Evolutionary conservation across 2,888 invertebrate genomes (phyloP), one percentile per base, ranked within the genome.

Genomic region (Acanthopleura granulata): DNA sequence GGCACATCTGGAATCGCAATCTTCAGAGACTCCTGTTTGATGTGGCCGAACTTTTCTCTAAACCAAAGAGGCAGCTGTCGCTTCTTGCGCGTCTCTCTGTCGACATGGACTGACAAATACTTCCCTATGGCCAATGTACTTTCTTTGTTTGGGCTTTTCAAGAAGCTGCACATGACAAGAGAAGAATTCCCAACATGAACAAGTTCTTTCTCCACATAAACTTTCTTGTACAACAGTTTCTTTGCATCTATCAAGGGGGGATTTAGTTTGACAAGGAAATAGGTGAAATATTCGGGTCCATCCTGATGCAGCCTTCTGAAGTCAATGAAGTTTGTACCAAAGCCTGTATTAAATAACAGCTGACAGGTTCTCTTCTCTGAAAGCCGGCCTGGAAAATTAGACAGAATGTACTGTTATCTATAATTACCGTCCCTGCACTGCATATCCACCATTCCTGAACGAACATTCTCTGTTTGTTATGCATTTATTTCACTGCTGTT

Each of bases 161-260:
- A 27, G 1, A 27, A 22, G 16, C 4, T 3, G 18, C 25, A 3
- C 6, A 16, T 25, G 22, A 66, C 25, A 14, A 27, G 25, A 6
- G 66, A 66, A 1, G 66, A 12, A 6, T 66, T 66, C 6, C 66
- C 66, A 22, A 66, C 66, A 66, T 66, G 66, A 1, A 66, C 25
- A 1, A 66, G 29, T 25, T 66, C 27, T 27, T 27, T 6, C 29
- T 27, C 66, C 16, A 66, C 12, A 1, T 6, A 66, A 6, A 66
- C 6, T 27, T 27, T 22, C 66, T 66, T 18, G 29, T 27, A 66
- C 6, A 66, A 27, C 15, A 66, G 25, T 1, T 6, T 22, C 66
- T 25, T 27, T 16, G 29, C 4, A 27, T 66, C 29, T 16, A 16
- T 27, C 29, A 66, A 6, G 1, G 22, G 25, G 16, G 66, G 9